These are phyloP conservation scores for Pheosia gnoma DNA, from an alignment of 2,888 invertebrate species.

Conservation along the genomic window DNA sequence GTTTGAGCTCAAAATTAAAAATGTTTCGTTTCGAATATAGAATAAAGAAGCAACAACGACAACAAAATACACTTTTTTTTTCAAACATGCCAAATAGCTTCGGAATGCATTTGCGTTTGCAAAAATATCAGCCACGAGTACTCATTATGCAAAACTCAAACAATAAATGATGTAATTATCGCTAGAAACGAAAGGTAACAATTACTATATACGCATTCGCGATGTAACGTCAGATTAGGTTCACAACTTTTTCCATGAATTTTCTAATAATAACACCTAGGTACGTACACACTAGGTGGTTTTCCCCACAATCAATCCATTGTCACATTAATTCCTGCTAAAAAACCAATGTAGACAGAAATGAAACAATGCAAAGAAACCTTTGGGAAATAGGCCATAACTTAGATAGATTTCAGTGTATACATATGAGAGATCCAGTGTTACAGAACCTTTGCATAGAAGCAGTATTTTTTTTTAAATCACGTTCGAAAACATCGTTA, in stretches of 20 bases:
- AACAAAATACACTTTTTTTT: not conserved
- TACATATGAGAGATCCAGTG: slow-evolving; percentile 20
- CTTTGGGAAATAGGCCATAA: slow-evolving; percentile 45
- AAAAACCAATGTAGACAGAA: slow-evolving; percentile 30
- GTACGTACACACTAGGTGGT: slow-evolving; percentile 17
- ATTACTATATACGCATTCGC: slow-evolving; percentile 49
- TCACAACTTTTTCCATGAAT: slow-evolving; percentile 60
- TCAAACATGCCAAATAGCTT: not conserved
- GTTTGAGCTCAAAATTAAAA: too few species aligned
- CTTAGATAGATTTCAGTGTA: slow-evolving; percentile 21
- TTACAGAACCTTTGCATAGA: slow-evolving; percentile 1
- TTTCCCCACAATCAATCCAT: slow-evolving; percentile 49
- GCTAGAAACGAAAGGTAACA: slow-evolving; percentile 56
- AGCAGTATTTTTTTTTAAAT: not conserved
- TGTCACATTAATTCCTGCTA: slow-evolving; percentile 48
- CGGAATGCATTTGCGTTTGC: slow-evolving; percentile 20
- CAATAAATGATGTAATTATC: slow-evolving; percentile 52
- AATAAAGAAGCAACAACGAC: too few species aligned
- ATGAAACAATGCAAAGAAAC: slow-evolving; percentile 32
- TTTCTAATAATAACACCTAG: slow-evolving; percentile 48
- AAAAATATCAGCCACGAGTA: slow-evolving; percentile 32
- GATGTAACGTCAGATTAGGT: slow-evolving; percentile 40
- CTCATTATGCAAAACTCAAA: slow-evolving; percentile 39
- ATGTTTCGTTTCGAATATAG: too few species aligned
- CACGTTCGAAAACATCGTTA: not conserved